Conservation (phyloP, 2,888 invertebrate species). For the Suillia variegata region DNA sequence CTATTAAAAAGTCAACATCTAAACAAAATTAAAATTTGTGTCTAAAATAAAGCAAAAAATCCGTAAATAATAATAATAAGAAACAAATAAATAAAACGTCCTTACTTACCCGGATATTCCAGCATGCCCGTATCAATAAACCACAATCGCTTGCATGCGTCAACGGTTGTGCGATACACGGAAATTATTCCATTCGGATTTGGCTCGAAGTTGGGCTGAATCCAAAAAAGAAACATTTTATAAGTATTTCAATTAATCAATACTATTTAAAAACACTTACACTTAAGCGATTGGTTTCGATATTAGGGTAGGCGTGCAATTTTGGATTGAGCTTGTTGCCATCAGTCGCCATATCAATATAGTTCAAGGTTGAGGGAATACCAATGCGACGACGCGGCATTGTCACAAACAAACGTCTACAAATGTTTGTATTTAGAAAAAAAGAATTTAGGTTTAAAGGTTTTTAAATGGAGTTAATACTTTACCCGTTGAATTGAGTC, state of each 20-base stretch:
- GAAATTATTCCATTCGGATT: constrained; percentile 64
- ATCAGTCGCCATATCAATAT: constrained; percentile 55
- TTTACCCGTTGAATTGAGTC: constrained; percentile 59
- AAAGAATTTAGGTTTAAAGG: no score
- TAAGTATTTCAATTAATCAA: not conserved
- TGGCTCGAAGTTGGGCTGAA: constrained; percentile 26
- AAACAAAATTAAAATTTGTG: not conserved
- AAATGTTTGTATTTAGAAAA: no score
- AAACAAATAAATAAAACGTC: not conserved
- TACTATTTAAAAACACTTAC: constrained; percentile 28
- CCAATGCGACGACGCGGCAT: constrained; percentile 73
- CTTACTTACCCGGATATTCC: constrained; percentile 68
- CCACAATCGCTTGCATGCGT: constrained; percentile 77
- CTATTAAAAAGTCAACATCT: no score
- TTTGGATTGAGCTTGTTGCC: constrained; percentile 46
- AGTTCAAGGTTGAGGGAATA: constrained; percentile 69
- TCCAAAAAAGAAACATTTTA: no score
- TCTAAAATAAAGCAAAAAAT: not conserved
- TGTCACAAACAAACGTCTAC: constrained; percentile 73
- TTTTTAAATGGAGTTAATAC: no score
- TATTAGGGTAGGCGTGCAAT: constrained; percentile 54
- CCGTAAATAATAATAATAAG: not conserved
- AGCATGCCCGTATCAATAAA: constrained; percentile 77
- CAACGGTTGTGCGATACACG: constrained; percentile 74
- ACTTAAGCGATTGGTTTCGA: constrained; percentile 48